Conservation (phyloP, 1,140 invertebrate species). For the Elysia chlorotica region DNA sequence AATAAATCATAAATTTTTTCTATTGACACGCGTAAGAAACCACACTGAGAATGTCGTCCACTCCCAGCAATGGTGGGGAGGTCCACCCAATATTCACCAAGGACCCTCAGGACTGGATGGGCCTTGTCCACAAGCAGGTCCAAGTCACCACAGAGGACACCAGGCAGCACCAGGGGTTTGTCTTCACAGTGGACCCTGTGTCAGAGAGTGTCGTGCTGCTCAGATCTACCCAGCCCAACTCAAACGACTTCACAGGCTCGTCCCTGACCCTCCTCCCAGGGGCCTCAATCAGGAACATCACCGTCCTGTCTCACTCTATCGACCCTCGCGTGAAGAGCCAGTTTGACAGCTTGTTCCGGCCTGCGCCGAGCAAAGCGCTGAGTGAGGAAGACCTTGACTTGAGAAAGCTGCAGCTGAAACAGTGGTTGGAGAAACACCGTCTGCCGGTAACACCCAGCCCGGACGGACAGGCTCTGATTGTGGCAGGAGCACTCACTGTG, state of each 20-base stretch:
- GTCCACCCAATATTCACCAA: constrained; percentile 54
- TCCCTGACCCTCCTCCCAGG: constrained; percentile 34
- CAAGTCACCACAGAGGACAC: constrained; percentile 39
- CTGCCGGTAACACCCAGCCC: constrained; percentile 44
- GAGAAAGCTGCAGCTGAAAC: constrained; percentile 41
- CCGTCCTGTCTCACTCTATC: constrained; percentile 33
- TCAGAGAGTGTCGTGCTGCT: constrained; percentile 50
- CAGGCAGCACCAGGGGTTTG: constrained; percentile 45
- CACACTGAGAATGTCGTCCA: no score
- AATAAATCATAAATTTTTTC: no score
- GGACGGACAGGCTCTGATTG: constrained; percentile 38
- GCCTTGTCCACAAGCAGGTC: constrained; percentile 52
- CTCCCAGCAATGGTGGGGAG: no score
- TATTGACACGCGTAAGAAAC: no score
- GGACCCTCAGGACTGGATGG: constrained; percentile 56
- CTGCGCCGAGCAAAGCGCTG: constrained; percentile 21
- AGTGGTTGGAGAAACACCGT: constrained; percentile 54
- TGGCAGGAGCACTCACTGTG: constrained; percentile 53
- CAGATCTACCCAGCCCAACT: constrained; percentile 37
- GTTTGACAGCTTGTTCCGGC: constrained; percentile 46
- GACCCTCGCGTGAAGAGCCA: constrained; percentile 33
- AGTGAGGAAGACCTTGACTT: constrained; percentile 41
- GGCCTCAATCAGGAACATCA: constrained; percentile 38
- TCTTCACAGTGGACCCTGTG: constrained; percentile 60
- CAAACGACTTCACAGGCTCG: constrained; percentile 23